Evolutionary conservation across 2,888 invertebrate species (phyloP).

Genomic region (Cataglyphis rosenhaueri): DNA sequence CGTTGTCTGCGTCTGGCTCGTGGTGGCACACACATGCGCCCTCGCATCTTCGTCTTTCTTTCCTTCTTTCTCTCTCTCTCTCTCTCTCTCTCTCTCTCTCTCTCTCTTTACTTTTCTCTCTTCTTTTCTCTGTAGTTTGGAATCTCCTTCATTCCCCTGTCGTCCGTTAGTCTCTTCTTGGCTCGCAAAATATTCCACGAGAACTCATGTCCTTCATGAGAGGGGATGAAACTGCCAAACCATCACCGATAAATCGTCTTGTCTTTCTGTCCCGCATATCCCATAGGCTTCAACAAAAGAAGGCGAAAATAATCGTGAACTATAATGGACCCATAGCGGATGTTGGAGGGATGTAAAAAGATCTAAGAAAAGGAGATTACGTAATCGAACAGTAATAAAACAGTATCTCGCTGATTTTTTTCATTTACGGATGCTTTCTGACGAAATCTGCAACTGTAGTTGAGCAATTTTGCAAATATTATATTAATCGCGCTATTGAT

Average conservation of each 20-base stretch:
- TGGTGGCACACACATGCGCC: slow-evolving; percentile 55
- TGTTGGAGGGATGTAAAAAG: not conserved
- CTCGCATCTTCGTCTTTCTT: slow-evolving; percentile 43
- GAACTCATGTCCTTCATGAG: slow-evolving; percentile 3
- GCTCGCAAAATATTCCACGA: slow-evolving; percentile 29
- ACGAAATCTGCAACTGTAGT: not conserved
- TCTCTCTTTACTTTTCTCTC: not conserved
- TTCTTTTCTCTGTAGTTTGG: slow-evolving; percentile 8
- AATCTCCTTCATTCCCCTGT: slow-evolving; percentile 30
- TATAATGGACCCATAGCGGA: slow-evolving; percentile 21
- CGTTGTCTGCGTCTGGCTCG: slow-evolving; percentile 71
- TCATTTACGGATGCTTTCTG: not conserved
- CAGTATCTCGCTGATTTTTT: not conserved
- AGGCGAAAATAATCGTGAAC: slow-evolving; percentile 19
- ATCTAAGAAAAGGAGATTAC: slow-evolving; percentile 21
- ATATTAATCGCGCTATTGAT: not conserved
- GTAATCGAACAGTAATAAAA: slow-evolving; percentile 4
- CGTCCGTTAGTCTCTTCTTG: slow-evolving; percentile 40
- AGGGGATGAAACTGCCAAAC: slow-evolving; percentile 23
- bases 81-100: slow-evolving; percentile 25
- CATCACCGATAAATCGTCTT: slow-evolving; percentile 12
- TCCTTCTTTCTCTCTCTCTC: slow-evolving; percentile 29
- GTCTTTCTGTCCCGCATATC: not conserved
- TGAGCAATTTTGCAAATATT: not conserved
- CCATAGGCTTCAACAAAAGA: not conserved